Evolutionary conservation across 2,113 vertebrate species (phyloP), one percentile per base, ranked within the genome.

Genomic region (Hydropotes inermis): DNA sequence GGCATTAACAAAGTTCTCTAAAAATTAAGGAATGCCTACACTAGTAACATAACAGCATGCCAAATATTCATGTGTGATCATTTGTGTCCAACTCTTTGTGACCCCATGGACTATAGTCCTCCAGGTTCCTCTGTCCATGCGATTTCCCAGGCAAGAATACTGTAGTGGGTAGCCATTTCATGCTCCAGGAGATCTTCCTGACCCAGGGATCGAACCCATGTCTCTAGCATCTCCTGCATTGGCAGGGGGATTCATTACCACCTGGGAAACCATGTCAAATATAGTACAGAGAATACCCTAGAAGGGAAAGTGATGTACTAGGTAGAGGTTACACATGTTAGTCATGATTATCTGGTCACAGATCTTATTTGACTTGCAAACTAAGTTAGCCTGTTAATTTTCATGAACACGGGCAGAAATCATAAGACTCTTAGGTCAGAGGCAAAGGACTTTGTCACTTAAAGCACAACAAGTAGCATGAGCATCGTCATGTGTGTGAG

Each of bases 401-500:
- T 93, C 12, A n/a, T 5, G 30, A 45, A 74, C 76, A 2, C 4
- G 1, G 33, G 39, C 4, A 79, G 64, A 94, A 96, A 57, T 87
- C 5, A 81, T 10, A 70, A 85, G 36, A 52, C 25, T 47, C 6
- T 33, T 7, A 45, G 5, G 7, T 87, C 43, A 54, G 39, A 86
- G 28, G 94, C 54, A 58, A 84, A 85, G 21, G 45, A 91, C 7
- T n/a, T 36, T 21, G n/a, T 55, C 12, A 19, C 13, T 82, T 27
- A 54, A 91, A 83, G 13, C 4, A 25, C 7, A 36, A 1, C 3
- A 25, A n/a, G 17, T 15, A 60, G 14, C 5, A 23, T 6, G 39
- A n/a, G 0, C 1, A 36, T 50, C 17, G 0, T 15, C 7, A 21
- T 7, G 1, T 4, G 45, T 36, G 47, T 33, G 82, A n/a, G 50